phyloP scores from a whole-genome alignment of 1,140 invertebrate genomes.

The Panulirus ornatus region DNA sequence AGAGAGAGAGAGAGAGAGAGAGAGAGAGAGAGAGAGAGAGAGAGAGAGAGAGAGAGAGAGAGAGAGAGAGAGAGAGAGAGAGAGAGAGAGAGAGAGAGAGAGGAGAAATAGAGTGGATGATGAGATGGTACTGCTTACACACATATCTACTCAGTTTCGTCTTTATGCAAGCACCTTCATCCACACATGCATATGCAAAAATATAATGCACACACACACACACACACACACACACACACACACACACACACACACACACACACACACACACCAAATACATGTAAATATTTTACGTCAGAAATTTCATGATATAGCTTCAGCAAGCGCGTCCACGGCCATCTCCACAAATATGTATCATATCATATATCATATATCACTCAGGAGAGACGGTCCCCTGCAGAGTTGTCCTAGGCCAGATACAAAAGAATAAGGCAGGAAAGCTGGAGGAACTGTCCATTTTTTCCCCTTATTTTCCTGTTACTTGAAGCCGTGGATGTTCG shows the following conservation, averaged over 20 bases:
- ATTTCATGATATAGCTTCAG: too few relatives aligned
- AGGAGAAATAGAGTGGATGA: not conserved
- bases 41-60: not conserved
- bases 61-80: not conserved
- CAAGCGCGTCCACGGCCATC: too few relatives aligned
- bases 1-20: too few relatives aligned
- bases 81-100: not conserved
- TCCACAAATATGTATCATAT: too few relatives aligned
- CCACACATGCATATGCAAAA: not conserved
- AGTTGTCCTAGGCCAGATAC: too few relatives aligned
- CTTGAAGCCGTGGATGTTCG: not conserved
- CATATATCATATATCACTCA: too few relatives aligned
- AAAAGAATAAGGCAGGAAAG: too few relatives aligned
- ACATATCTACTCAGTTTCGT: not conserved
- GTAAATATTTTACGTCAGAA: not conserved
- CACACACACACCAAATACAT: too few relatives aligned
- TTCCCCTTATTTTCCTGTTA: not conserved
- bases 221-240: constrained; percentile 7
- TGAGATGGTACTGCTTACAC: too few relatives aligned
- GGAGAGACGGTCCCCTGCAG: too few relatives aligned
- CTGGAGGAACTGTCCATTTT: not conserved
- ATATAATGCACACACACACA: too few relatives aligned
- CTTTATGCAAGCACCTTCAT: not conserved
- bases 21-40: too few relatives aligned
- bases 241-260: not conserved